A percentile compares a stretch with the other conserved stretches of the same genome.
Evolutionary conservation across 2,113 vertebrate genomes (phyloP).

Genomic region (Mystacornis crossleyi): DNA sequence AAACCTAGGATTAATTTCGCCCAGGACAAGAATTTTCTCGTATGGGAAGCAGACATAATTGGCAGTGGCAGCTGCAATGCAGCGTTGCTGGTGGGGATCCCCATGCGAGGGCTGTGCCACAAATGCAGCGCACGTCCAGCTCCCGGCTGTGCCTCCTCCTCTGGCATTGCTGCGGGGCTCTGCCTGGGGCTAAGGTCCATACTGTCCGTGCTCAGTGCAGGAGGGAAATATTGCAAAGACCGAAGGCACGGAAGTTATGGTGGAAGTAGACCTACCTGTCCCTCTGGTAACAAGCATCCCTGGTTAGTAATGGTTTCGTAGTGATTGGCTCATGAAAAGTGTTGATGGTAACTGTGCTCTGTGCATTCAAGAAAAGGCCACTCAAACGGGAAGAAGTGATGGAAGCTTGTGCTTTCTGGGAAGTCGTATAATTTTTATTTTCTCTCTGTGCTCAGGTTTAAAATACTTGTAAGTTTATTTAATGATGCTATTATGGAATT

Average conservation of each 20-base stretch:
- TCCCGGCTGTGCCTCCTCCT: rapidly evolving
- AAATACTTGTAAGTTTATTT: neutral
- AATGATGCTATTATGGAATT: neutral
- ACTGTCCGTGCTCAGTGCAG: rapidly evolving
- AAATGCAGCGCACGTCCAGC: rapidly evolving
- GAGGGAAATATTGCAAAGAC: neutral
- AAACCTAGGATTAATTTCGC: neutral
- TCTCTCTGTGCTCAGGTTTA: neutral
- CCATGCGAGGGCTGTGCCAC: rapidly evolving
- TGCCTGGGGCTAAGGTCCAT: rapidly evolving
- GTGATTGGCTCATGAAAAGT: neutral
- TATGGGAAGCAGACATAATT: neutral
- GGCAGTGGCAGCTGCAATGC: neutral
- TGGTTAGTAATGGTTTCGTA: neutral
- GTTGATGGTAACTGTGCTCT: neutral
- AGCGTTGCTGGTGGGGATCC: neutral
- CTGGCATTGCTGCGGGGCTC: rapidly evolving
- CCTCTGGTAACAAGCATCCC: neutral
- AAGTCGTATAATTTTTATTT: neutral
- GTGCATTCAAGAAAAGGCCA: neutral
- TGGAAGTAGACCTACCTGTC: neutral
- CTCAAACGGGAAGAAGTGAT: neutral
- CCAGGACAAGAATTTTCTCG: neutral
- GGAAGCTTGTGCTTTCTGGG: neutral
- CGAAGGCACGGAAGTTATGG: neutral